phyloP scores from a whole-genome alignment of 2,113 vertebrate species.

The Eudyptes chrysolophus region DNA sequence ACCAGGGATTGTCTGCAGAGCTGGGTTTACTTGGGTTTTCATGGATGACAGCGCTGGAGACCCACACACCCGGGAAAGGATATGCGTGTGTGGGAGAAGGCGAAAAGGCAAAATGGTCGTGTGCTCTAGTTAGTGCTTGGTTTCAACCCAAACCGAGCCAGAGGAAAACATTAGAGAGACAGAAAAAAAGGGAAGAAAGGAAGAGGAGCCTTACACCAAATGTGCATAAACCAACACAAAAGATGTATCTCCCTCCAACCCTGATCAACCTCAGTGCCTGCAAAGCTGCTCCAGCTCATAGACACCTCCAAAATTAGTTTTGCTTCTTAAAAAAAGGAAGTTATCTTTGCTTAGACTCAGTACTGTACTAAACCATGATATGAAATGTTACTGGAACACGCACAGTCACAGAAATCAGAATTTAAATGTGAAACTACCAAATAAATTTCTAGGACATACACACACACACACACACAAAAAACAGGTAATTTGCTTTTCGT shows the following conservation, averaged over 20 bases:
- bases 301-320: neutral
- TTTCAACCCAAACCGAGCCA: neutral
- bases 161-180: neutral
- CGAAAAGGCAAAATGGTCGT: neutral
- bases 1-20: neutral
- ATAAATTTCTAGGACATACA: neutral
- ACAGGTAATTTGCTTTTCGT: neutral
- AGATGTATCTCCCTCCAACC: slow-evolving; percentile 20
- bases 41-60: neutral
- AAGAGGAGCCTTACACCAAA: slow-evolving; percentile 16
- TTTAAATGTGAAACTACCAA: neutral
- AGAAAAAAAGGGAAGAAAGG: neutral
- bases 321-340: slow-evolving; percentile 3
- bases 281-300: neutral
- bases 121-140: neutral
- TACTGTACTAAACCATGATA: neutral
- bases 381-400: neutral
- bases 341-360: neutral
- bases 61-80: neutral
- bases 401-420: neutral
- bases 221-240: slow-evolving; percentile 11
- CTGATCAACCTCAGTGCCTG: slow-evolving; percentile 27
- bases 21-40: neutral
- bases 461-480: neutral
- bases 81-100: neutral